Base-by-base conservation (phyloP, 2,797 vertebrate genomes). In the Aratinga solstitialis region DNA sequence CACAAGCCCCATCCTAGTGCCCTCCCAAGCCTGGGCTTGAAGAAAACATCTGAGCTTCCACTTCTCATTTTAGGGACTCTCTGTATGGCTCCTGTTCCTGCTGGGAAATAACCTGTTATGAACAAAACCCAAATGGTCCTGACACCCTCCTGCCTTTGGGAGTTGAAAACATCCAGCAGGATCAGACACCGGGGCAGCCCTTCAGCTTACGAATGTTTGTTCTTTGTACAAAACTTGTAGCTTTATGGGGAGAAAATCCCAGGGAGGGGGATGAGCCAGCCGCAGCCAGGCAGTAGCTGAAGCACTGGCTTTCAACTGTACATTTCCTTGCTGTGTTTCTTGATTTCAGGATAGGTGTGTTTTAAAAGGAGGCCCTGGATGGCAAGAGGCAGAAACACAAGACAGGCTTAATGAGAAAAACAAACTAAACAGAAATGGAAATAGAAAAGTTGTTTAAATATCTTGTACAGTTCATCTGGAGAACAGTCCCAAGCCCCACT, bases 401-500 rank as follows among this genome's bases (percentile, higher is more conserved):
- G 36, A 56, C 40, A 93, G 77, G 59, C 75, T 92, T 56, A 59
- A 84, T 54, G 54, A 78, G 65, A 62, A 86, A 72, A 74, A 47
- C 81, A 24, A 45, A 22, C 54, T 56, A 21, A 86, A 29, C 36
- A 86, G 61, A 75, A 86, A 50, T 1, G 61, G 54, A 27, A 69
- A 42, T 77, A 92, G 47, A 43, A 54, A 61, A 77, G 36, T 30
- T n/a, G 53, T 85, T 96, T 93, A 93, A 97, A 75, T 92, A 89
- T 85, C 50, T 94, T 9, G 15, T 77, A 36, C 65, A 87, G 62
- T 96, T 79, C 88, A 36, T 84, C 77, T 89, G 88, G 75, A 94
- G 89, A 94, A 74, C 67, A 56, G 54, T 40, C 77, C 76, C 81
- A 32, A 66, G 90, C 78, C 91, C 63, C 61, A 12, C 29, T 80